Evolutionary conservation across 2,888 invertebrate species (phyloP).

Genomic region (Melanostoma mellinum): DNA sequence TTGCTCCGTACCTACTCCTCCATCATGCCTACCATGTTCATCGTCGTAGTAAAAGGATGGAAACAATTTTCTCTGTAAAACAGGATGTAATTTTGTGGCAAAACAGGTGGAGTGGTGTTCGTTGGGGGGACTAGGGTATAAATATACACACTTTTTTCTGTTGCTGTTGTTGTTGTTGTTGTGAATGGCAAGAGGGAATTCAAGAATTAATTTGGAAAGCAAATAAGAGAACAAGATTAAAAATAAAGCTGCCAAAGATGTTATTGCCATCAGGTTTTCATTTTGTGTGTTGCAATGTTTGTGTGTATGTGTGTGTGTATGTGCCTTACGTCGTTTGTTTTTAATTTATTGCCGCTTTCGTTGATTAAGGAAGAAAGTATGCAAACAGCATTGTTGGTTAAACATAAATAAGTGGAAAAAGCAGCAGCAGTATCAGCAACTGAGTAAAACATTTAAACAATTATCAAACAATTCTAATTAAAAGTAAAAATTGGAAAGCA

Average conservation of each 20-base stretch:
- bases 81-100: constrained; percentile 44
- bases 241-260: constrained; percentile 49
- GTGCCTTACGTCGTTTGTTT: constrained; percentile 12
- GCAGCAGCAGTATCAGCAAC: too few species aligned
- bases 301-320: not conserved
- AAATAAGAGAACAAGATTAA: constrained; percentile 55
- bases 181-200: constrained; percentile 21
- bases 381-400: constrained; percentile 24
- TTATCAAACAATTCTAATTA: too few species aligned
- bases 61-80: constrained; percentile 30
- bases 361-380: constrained; percentile 32
- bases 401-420: not conserved
- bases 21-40: constrained; percentile 4
- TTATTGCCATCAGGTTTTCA: constrained; percentile 45
- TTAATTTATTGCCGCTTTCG: constrained; percentile 30
- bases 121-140: not conserved
- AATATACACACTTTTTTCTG: too few species aligned
- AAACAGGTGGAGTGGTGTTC: constrained; percentile 2
- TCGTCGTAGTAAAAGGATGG: not conserved
- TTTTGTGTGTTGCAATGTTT: not conserved
- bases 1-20: not conserved
- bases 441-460: too few species aligned
- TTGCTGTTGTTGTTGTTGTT: not conserved
- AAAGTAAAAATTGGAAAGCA: too few species aligned
- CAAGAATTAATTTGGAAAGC: constrained; percentile 62